Percentiles rank a stretch among this genome's conserved stretches.
These are phyloP conservation scores for Eurois occulta DNA, from an alignment of 2,888 invertebrate species.

Conservation along the genomic window DNA sequence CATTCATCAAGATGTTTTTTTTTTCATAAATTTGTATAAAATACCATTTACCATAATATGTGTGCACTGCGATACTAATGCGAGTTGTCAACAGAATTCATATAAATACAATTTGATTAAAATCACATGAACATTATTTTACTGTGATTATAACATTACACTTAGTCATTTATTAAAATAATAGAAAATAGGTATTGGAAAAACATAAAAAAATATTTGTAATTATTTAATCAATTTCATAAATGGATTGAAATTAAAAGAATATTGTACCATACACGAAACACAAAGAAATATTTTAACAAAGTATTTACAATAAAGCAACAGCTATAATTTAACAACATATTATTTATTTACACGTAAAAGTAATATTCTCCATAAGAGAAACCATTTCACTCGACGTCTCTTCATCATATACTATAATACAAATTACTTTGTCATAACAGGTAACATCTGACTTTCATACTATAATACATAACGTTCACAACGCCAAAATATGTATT, in stretches of 20 bases:
- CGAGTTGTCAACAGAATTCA: slow-evolving; percentile 8
- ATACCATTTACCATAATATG: not conserved
- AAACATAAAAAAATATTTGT: slow-evolving; percentile 73
- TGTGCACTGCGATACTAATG: slow-evolving; percentile 4
- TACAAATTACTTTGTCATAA: slow-evolving; percentile 90
- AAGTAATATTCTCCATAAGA: slow-evolving; percentile 79
- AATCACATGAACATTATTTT: slow-evolving; percentile 20
- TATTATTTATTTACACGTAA: slow-evolving; percentile 87
- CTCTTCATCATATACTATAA: slow-evolving; percentile 82
- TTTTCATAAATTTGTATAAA: slow-evolving; percentile 5
- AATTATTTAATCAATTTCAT: slow-evolving; percentile 81
- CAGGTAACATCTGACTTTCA: slow-evolving; percentile 91
- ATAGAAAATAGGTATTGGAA: slow-evolving; percentile 62
- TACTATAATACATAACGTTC: slow-evolving; percentile 90
- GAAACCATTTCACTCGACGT: slow-evolving; percentile 78
- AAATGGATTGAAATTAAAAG: slow-evolving; percentile 78
- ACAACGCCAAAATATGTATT: slow-evolving; percentile 89
- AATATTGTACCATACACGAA: slow-evolving; percentile 80
- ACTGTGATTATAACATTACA: slow-evolving; percentile 72
- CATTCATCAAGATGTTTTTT: not conserved
- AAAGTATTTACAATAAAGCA: slow-evolving; percentile 90
- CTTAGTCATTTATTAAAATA: slow-evolving; percentile 56
- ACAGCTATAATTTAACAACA: slow-evolving; percentile 89
- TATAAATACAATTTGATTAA: slow-evolving; percentile 19
- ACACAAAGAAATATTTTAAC: slow-evolving; percentile 85